phyloP scores from a whole-genome alignment of 92 coral and sea anemone genomes.

The Paramuricea clavata region DNA sequence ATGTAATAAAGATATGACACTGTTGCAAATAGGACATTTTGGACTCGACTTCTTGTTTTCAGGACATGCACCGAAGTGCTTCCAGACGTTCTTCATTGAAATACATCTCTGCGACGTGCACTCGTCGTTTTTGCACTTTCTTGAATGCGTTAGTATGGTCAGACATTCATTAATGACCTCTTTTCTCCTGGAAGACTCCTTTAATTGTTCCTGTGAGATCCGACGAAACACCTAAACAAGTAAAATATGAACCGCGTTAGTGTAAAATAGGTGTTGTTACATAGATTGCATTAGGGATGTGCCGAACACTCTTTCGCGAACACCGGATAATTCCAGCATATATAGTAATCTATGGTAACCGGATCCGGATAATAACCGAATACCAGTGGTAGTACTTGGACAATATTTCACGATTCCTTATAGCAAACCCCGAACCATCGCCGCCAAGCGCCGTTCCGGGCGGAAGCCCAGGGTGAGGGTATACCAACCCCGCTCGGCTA shows the following conservation, averaged over 20 bases:
- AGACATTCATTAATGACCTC: constrained; percentile 4
- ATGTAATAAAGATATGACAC: not conserved
- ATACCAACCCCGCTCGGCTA: too few species aligned
- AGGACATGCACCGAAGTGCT: constrained; percentile 12
- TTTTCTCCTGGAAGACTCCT: not conserved
- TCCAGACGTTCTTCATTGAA: constrained; percentile 27
- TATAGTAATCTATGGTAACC: too few species aligned
- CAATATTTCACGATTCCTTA: too few species aligned
- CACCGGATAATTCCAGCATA: too few species aligned
- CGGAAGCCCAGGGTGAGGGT: too few species aligned
- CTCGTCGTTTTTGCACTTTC: not conserved
- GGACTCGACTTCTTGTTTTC: not conserved
- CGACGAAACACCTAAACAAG: constrained; percentile 2
- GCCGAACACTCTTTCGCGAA: too few species aligned
- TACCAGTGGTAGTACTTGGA: too few species aligned
- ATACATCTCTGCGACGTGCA: not conserved
- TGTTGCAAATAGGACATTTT: constrained; percentile 8
- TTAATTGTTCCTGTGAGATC: not conserved
- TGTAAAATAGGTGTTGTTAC: not conserved
- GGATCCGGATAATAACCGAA: too few species aligned
- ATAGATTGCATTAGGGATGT: not conserved
- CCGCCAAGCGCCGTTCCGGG: too few species aligned
- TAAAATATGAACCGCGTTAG: not conserved
- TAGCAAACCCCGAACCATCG: too few species aligned
- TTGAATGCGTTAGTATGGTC: not conserved